phyloP scores from a whole-genome alignment of 1,140 invertebrate genomes.

The Euura saliciscinereae region DNA sequence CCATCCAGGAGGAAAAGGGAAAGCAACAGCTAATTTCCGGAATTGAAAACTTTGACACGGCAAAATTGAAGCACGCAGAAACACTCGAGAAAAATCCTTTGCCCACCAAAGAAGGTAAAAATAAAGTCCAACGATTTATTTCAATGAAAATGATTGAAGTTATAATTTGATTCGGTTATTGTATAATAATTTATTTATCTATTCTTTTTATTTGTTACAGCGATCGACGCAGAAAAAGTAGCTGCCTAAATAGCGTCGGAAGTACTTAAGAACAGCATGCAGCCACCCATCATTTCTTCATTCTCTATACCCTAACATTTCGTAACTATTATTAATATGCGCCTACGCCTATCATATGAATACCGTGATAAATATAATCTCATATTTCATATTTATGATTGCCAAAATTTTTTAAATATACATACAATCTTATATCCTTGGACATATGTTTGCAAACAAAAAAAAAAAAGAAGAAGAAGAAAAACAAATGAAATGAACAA shows the following conservation, averaged over 20 bases:
- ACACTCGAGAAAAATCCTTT: conserved; percentile 89
- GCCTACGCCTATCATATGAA: conserved; percentile 9
- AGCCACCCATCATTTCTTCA: conserved; percentile 42
- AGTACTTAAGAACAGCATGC: neutral
- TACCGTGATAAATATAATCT: conserved; percentile 6
- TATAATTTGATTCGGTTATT: conserved; percentile 11
- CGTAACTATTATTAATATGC: conserved; percentile 49
- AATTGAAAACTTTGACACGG: conserved; percentile 86
- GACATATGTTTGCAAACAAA: neutral
- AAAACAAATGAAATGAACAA: too few relatives aligned
- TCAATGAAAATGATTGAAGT: neutral
- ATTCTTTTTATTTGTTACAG: conserved; percentile 38
- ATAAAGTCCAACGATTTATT: neutral
- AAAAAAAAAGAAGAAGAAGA: neutral
- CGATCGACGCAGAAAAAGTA: conserved; percentile 49
- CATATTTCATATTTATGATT: conserved; percentile 1
- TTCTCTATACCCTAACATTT: conserved; percentile 53
- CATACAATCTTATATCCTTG: neutral
- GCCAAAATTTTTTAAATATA: neutral
- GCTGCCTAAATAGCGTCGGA: conserved; percentile 31
- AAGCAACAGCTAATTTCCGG: conserved; percentile 85
- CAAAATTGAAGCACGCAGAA: conserved; percentile 86
- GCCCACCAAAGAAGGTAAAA: conserved; percentile 70
- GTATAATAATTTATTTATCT: too few relatives aligned
- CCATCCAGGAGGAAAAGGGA: conserved; percentile 85